phyloP scores from a whole-genome alignment of 2,113 vertebrate species.

The Nothoprocta perdicaria region DNA sequence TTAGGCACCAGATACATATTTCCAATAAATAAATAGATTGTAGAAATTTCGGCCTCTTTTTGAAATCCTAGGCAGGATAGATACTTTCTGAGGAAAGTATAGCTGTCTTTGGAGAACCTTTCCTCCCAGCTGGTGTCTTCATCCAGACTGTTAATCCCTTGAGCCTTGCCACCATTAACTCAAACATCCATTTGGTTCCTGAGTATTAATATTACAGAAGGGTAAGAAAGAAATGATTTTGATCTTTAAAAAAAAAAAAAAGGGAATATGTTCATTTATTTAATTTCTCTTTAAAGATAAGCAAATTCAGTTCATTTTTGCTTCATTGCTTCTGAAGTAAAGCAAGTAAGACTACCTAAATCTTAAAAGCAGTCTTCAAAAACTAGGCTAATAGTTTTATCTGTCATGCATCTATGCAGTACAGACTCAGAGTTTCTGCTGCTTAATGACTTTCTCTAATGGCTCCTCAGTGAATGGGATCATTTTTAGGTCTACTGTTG shows the following conservation, averaged over 20 bases:
- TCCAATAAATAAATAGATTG: neutral
- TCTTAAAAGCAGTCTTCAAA: neutral
- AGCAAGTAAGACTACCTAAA: neutral
- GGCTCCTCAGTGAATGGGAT: neutral
- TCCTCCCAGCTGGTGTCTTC: neutral
- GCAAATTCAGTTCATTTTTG: neutral
- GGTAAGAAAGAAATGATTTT: neutral
- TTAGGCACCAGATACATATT: neutral
- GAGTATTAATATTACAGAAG: neutral
- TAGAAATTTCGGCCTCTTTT: neutral
- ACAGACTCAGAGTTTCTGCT: neutral
- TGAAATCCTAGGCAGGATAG: neutral
- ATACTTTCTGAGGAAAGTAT: neutral
- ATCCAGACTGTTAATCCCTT: neutral
- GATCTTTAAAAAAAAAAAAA: neutral
- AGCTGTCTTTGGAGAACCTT: neutral
- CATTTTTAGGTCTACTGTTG: neutral
- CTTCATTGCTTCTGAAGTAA: neutral
- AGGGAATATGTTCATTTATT: neutral
- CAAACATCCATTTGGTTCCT: neutral
- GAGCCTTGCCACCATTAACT: neutral
- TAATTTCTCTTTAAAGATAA: neutral
- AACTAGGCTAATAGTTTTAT: neutral
- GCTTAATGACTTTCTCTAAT: neutral
- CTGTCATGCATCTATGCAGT: neutral